phyloP scores from a whole-genome alignment of 2,888 invertebrate genomes.

The Serrognathus titanus region DNA sequence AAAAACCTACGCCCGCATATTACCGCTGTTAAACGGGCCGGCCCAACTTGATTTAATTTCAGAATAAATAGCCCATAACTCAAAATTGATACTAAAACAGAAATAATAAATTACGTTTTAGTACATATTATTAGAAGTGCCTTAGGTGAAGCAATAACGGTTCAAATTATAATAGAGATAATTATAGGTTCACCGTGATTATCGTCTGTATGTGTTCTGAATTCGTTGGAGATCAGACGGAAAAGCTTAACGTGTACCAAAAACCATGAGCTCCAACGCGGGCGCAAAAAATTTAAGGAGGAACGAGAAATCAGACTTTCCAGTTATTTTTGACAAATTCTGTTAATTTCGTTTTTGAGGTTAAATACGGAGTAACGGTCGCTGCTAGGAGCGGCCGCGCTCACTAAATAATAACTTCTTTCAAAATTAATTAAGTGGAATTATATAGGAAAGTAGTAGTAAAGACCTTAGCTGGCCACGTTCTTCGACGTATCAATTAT shows the following conservation, averaged over 20 bases:
- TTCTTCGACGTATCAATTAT: too few relatives aligned
- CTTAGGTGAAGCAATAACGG: slow-evolving; percentile 22
- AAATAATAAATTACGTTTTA: slow-evolving; percentile 23
- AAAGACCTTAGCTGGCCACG: too few relatives aligned
- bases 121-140: slow-evolving; percentile 22
- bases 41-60: too few relatives aligned
- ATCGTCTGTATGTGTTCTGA: too few relatives aligned
- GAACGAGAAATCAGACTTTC: too few relatives aligned
- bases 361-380: slow-evolving; percentile 2
- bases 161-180: slow-evolving; percentile 24
- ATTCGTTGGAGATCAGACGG: too few relatives aligned
- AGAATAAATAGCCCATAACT: slow-evolving; percentile 11
- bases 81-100: slow-evolving; percentile 22
- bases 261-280: not conserved
- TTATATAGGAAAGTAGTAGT: too few relatives aligned
- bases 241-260: not conserved
- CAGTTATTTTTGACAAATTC: slow-evolving; percentile 16
- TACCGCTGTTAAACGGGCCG: too few relatives aligned
- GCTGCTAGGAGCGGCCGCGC: slow-evolving; percentile 5
- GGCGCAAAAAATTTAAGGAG: slow-evolving; percentile 3
- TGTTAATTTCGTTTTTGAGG: slow-evolving; percentile 12
- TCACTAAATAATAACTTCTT: too few relatives aligned
- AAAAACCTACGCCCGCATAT: too few relatives aligned
- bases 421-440: too few relatives aligned
- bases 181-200: slow-evolving; percentile 17